phyloP scores from a whole-genome alignment of 2,797 vertebrate species.

The Argentina silus region DNA sequence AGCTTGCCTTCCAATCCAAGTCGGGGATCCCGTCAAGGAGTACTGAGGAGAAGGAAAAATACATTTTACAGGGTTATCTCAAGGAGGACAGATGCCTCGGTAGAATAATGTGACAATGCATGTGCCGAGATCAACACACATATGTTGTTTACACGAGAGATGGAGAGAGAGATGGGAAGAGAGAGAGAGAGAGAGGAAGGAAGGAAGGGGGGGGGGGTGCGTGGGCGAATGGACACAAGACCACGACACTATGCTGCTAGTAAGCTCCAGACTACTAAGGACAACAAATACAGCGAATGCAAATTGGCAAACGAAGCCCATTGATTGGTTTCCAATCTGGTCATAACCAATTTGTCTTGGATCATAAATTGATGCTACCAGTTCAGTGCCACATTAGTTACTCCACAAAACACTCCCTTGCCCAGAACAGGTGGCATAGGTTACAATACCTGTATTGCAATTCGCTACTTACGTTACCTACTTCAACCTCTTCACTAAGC shows the following conservation, averaged over 20 bases:
- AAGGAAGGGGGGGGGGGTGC: neutral
- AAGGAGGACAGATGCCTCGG: neutral
- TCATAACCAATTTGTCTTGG: no score
- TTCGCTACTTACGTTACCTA: no score
- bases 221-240: constrained; percentile 12
- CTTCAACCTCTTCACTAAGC: no score
- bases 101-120: neutral
- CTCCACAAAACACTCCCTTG: no score
- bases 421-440: no score
- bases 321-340: neutral
- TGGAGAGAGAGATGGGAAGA: neutral
- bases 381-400: no score
- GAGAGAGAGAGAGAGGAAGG: neutral
- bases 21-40: constrained; percentile 70
- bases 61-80: neutral
- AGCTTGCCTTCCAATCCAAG: constrained; percentile 57
- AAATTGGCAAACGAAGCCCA: neutral
- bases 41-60: constrained; percentile 40
- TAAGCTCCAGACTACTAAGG: neutral
- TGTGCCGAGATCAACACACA: neutral
- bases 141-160: constrained; percentile 8
- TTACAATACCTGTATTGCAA: no score
- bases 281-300: neutral
- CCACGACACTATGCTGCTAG: constrained; percentile 2
- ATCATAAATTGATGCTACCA: no score